Evolutionary conservation across 2,797 vertebrate genomes (phyloP).

Genomic region (Sus cebifrons): DNA sequence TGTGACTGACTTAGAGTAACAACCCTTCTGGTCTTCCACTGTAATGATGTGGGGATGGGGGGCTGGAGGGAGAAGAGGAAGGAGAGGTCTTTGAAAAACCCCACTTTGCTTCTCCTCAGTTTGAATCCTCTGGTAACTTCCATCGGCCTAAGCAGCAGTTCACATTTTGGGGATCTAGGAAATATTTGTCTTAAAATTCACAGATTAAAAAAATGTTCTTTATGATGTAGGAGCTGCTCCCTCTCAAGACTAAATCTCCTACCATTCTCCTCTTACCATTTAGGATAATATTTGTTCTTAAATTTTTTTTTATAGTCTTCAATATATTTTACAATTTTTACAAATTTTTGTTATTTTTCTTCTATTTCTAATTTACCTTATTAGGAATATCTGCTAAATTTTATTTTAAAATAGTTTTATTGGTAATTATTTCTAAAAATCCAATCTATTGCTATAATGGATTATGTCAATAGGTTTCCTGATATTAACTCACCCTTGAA

Average conservation of each 20-base stretch:
- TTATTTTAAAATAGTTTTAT: constrained; percentile 45
- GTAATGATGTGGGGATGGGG: no score
- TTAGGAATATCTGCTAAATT: constrained; percentile 36
- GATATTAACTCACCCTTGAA: not conserved
- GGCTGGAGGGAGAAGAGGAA: not conserved
- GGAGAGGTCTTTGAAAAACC: constrained; percentile 29
- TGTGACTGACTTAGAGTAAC: not conserved
- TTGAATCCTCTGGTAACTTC: not conserved
- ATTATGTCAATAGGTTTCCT: not conserved
- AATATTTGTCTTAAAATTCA: not conserved
- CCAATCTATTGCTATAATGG: not conserved
- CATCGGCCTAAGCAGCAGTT: not conserved
- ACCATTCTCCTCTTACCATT: constrained; percentile 22
- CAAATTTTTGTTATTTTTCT: not conserved
- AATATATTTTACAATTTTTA: not conserved
- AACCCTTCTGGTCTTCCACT: not conserved
- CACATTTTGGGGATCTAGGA: not conserved
- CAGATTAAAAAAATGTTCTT: constrained; percentile 2
- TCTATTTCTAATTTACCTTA: constrained; percentile 29
- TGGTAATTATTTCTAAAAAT: not conserved
- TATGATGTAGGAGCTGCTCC: not conserved
- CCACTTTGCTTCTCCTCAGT: constrained; percentile 5
- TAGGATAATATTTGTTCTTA: constrained; percentile 13
- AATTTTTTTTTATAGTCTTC: not conserved
- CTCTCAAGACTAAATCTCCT: constrained; percentile 1